Conservation (phyloP, 2,888 invertebrate species). For the Encarsia formosa region DNA sequence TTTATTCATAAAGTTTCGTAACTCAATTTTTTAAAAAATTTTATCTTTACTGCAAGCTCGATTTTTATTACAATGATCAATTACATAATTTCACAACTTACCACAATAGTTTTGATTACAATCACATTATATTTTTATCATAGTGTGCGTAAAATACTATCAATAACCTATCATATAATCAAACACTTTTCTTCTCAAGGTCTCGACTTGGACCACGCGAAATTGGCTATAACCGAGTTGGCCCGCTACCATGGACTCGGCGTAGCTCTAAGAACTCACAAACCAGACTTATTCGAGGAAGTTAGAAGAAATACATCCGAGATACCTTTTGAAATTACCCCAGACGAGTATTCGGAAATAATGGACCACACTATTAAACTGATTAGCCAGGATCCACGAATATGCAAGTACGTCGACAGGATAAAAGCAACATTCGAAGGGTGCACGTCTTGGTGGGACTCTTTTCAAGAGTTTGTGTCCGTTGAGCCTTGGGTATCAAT, state of each 20-base stretch:
- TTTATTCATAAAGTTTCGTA: too few species aligned
- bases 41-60: too few species aligned
- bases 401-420: neutral
- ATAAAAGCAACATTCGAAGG: neutral
- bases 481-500: slow-evolving; percentile 31
- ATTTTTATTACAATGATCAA: too few species aligned
- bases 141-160: neutral
- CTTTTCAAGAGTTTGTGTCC: neutral
- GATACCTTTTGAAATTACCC: slow-evolving; percentile 10
- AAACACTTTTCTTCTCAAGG: slow-evolving; percentile 25
- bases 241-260: slow-evolving; percentile 60
- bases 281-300: slow-evolving; percentile 39
- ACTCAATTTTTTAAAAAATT: too few species aligned
- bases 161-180: neutral
- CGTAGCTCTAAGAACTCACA: slow-evolving; percentile 53
- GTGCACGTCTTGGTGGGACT: neutral
- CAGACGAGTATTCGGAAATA: slow-evolving; percentile 32
- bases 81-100: too few species aligned
- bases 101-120: too few species aligned
- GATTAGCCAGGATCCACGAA: neutral
- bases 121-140: neutral
- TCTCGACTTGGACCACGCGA: slow-evolving; percentile 54
- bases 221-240: slow-evolving; percentile 52
- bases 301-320: slow-evolving; percentile 39
- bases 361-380: slow-evolving; percentile 30